Evolutionary conservation across 2,888 invertebrate genomes (phyloP).

Genomic region (Halictus quadricinctus): DNA sequence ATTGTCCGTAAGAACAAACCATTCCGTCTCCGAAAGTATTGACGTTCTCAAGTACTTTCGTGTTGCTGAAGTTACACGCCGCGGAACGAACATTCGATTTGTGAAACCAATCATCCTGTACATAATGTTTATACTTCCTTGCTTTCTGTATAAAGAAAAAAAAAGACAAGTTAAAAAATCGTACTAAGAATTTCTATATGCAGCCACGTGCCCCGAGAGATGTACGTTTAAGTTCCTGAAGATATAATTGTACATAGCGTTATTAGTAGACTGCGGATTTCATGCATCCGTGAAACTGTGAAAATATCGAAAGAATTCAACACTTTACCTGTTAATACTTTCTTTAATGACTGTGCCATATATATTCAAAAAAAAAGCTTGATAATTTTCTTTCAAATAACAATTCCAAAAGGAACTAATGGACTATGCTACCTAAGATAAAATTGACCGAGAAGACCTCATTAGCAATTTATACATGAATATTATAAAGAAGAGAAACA

Average conservation of each 20-base stretch:
- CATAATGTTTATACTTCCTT: slow-evolving; percentile 59
- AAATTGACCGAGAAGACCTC: background rate
- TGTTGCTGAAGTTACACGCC: slow-evolving; percentile 46
- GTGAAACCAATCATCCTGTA: slow-evolving; percentile 49
- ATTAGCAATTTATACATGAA: background rate
- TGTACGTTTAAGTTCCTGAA: slow-evolving; percentile 61
- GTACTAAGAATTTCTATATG: slow-evolving; percentile 14
- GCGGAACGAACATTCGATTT: slow-evolving; percentile 58
- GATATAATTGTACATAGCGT: slow-evolving; percentile 48
- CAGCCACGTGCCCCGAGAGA: slow-evolving; percentile 14
- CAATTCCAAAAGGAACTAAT: background rate
- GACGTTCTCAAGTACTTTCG: slow-evolving; percentile 40
- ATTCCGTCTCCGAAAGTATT: slow-evolving; percentile 44
- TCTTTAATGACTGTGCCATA: background rate
- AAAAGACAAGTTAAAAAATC: slow-evolving; percentile 21
- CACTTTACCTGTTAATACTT: background rate
- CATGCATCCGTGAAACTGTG: background rate
- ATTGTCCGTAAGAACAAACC: slow-evolving; percentile 12
- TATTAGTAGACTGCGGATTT: slow-evolving; percentile 15
- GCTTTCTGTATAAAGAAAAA: slow-evolving; percentile 45
- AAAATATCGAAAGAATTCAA: background rate
- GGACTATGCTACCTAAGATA: background rate
- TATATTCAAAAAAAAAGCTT: background rate
- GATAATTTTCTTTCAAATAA: background rate
- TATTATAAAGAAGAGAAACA: background rate